Evolutionary conservation across 64 coral and sea anemone species (phyloP).

Genomic region (Dendrophyllia cribrosa): DNA sequence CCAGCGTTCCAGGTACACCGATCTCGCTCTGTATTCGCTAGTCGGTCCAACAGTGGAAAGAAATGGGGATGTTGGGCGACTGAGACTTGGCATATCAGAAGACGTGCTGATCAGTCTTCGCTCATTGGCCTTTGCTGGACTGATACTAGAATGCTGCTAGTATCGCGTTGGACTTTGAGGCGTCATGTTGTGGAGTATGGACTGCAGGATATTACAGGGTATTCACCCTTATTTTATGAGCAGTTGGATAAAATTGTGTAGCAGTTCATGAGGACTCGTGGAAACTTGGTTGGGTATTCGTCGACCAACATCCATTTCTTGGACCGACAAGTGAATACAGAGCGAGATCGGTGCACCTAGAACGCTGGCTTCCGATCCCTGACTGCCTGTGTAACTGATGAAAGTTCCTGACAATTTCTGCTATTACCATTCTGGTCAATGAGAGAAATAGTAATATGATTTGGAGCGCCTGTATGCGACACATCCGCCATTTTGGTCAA

Average conservation of each 20-base stretch:
- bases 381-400: background rate
- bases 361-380: background rate
- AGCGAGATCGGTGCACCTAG: background rate
- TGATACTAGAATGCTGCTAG: slow-evolving; percentile 29
- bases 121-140: slow-evolving; percentile 17
- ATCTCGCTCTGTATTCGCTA: background rate
- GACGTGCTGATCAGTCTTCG: slow-evolving; percentile 6
- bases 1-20: background rate
- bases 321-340: too few relatives aligned
- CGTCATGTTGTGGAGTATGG: slow-evolving; percentile 26
- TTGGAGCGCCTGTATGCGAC: background rate
- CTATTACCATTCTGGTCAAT: background rate
- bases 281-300: slow-evolving; percentile 5
- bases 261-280: slow-evolving; percentile 6
- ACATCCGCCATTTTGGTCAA: too few relatives aligned
- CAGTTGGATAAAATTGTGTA: background rate
- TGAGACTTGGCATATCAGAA: slow-evolving; percentile 18
- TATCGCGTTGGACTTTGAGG: slow-evolving; percentile 40
- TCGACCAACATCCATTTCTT: background rate
- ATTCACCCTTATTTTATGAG: slow-evolving; percentile 13
- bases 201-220: background rate
- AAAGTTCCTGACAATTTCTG: background rate
- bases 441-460: background rate
- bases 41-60: background rate
- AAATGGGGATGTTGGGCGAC: background rate